These are phyloP conservation scores for Podocnemis expansa DNA, from an alignment of 2,113 vertebrate genomes.

Conservation along the genomic window DNA sequence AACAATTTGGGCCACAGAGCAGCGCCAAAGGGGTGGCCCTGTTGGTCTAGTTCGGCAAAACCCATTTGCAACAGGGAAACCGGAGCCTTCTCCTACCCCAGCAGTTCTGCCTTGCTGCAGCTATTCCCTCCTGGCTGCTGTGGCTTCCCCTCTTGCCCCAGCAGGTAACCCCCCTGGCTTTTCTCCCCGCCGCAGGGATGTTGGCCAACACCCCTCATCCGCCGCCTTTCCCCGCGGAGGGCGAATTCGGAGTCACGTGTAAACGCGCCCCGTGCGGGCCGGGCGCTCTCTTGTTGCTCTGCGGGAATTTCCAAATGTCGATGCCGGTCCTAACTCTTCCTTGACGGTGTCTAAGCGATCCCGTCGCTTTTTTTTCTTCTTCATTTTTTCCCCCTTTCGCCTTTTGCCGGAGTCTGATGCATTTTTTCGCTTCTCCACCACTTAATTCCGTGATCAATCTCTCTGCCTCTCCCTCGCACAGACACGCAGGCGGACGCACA, in stretches of 20 bases:
- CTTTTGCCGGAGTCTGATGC: background rate
- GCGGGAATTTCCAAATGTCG: background rate
- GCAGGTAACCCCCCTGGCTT: constrained; percentile 8
- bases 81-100: background rate
- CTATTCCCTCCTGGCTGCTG: background rate
- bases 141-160: constrained; percentile 42
- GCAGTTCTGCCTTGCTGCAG: background rate
- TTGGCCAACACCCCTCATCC: constrained; percentile 36
- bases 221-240: constrained; percentile 17
- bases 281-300: no score
- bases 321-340: constrained; percentile 13
- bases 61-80: no score
- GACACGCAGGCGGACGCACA: no score
- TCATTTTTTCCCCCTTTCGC: accelerated
- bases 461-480: background rate
- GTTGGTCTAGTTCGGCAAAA: no score
- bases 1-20: no score
- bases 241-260: constrained; percentile 41
- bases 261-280: constrained; percentile 12
- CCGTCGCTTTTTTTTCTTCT: background rate
- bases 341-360: background rate
- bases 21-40: no score
- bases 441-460: background rate
- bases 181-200: constrained; percentile 21
- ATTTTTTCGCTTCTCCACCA: accelerated